Evolutionary conservation across 2,113 vertebrate species (phyloP).

Genomic region (Gopherus flavomarginatus): DNA sequence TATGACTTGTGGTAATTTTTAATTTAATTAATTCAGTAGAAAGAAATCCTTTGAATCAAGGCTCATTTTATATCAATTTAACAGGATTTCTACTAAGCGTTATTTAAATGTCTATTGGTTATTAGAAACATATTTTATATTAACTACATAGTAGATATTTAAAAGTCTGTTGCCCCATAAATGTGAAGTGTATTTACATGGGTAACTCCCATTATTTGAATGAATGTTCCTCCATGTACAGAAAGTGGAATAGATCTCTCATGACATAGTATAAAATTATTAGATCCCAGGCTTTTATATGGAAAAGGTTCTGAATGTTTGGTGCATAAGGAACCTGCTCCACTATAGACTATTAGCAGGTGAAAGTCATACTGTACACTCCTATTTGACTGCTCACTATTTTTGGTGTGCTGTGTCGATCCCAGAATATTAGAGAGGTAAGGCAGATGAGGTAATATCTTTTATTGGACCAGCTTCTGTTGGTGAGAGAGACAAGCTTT

Average conservation of each 20-base stretch:
- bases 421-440: not conserved
- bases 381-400: not conserved
- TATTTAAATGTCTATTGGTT: not conserved
- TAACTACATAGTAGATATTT: not conserved
- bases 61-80: not conserved
- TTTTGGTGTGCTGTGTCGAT: not conserved
- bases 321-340: not conserved
- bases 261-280: not conserved
- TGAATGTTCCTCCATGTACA: not conserved
- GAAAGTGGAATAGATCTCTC: not conserved
- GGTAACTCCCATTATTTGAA: not conserved
- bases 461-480: not conserved
- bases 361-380: not conserved
- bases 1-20: not conserved
- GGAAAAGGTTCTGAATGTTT: not conserved
- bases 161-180: not conserved
- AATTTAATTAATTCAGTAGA: not conserved
- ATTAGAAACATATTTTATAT: not conserved
- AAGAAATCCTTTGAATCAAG: not conserved
- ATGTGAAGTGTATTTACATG: not conserved
- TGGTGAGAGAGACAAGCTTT: not conserved
- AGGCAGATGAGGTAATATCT: not conserved
- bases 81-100: not conserved
- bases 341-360: not conserved
- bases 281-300: not conserved